phyloP scores from a whole-genome alignment of 2,797 vertebrate genomes.

The Kryptopterus vitreolus region DNA sequence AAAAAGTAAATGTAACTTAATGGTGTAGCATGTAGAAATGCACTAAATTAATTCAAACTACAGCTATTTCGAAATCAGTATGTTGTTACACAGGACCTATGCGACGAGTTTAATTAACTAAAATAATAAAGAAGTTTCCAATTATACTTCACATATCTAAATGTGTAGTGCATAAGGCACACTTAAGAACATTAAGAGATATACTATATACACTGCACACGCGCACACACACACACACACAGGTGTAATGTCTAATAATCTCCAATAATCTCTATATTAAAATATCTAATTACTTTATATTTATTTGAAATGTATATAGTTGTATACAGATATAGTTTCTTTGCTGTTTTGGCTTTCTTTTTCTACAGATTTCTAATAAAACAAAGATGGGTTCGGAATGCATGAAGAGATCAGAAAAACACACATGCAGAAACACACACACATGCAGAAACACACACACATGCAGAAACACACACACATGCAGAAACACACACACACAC shows the following conservation, averaged over 20 bases:
- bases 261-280: no score
- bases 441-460: not conserved
- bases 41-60: slow-evolving; percentile 1
- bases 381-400: slow-evolving; percentile 36
- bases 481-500: not conserved
- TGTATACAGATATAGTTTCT: not conserved
- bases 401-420: slow-evolving; percentile 40
- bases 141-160: not conserved
- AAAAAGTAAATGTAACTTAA: no score
- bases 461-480: slow-evolving; percentile 22
- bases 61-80: not conserved
- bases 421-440: slow-evolving; percentile 18
- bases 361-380: not conserved
- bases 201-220: no score
- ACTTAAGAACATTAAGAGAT: not conserved
- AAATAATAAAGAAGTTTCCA: not conserved
- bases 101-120: not conserved
- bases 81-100: not conserved
- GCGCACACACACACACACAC: no score
- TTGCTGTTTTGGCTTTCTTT: no score
- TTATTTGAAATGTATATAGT: not conserved
- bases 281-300: not conserved
- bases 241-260: no score
- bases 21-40: not conserved
- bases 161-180: not conserved